Base-by-base conservation (phyloP, 2,113 vertebrate genomes). In the Ptilonorhynchus violaceus region DNA sequence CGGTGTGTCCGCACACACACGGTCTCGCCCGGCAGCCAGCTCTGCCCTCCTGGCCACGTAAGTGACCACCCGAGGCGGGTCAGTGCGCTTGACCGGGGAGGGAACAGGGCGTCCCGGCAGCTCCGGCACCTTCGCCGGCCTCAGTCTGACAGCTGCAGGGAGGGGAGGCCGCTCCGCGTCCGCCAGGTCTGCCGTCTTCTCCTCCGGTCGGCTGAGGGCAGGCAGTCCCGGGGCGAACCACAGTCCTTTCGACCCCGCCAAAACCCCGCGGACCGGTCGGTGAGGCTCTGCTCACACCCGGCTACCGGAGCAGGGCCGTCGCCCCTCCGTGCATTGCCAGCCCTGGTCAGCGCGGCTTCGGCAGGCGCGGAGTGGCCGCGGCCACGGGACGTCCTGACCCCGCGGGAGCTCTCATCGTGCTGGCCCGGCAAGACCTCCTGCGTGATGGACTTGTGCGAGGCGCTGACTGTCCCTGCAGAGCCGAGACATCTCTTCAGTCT, bases 21-120 rank as follows among this genome's bases (percentile, higher is more conserved):
- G 41, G 67, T 96, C 33, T 85, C 78, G 58, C 64, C 56, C 30
- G 82, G 85, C 80, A 78, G 74, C 47, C 69, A 41, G 90, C 67
- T 95, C 82, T 93, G 81, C 41, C 73, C 59, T 49, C 60, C 67
- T 21, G 92, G 73, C 87, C 33, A 94, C 42, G 97, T 97, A 97
- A 98, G 97, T 97, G 95, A 97, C 84, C 89, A 8, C 52, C 46
- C 49, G 83, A 52, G 52, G 77, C 24, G 85, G 74, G 42, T 75
- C 83, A 35, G 78, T 23, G 67, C 23, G 49, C 52, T 52, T 22
- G 27, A 18, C 33, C 19, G 73, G 11, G 16, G 11, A 17, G 15
- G 56, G 31, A 35, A 60, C 69, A 63, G 85, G 74, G 44, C 33
- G 18, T 11, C 25, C 37, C 62, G 73, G 31, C n/a, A 55, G 46